A percentile compares a stretch with the other conserved stretches of the same genome.
Evolutionary conservation across 2,888 invertebrate genomes (phyloP).

Genomic region (Cerceris ruficornis): DNA sequence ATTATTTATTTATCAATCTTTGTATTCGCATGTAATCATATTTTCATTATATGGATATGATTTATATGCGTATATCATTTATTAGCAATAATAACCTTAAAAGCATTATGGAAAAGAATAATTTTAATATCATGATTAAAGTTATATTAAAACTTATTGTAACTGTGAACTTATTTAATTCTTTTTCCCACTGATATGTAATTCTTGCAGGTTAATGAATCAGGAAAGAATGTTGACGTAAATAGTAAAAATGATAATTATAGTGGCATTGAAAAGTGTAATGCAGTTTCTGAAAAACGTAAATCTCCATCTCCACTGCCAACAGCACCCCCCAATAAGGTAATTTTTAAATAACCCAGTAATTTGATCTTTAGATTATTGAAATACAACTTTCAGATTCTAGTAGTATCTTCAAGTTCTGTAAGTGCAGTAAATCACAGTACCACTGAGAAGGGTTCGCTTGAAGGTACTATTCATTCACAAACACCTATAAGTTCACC

Average conservation of each 20-base stretch:
- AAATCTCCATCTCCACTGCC: constrained; percentile 59
- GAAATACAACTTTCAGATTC: constrained; percentile 40
- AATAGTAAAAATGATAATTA: constrained; percentile 41
- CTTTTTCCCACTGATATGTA: background rate
- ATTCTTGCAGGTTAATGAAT: constrained; percentile 39
- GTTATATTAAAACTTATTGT: no score
- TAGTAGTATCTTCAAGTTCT: constrained; percentile 60
- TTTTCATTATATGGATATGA: background rate
- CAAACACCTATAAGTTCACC: constrained; percentile 34
- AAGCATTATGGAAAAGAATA: no score
- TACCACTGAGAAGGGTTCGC: constrained; percentile 27
- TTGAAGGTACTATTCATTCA: constrained; percentile 40
- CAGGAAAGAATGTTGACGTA: constrained; percentile 25
- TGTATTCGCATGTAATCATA: background rate
- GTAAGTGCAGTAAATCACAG: constrained; percentile 43
- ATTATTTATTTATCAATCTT: constrained; percentile 1
- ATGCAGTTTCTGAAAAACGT: constrained; percentile 37
- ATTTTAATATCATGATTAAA: no score
- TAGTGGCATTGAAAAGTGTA: constrained; percentile 34
- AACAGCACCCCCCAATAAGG: constrained; percentile 57
- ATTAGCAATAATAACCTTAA: background rate
- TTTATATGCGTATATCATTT: background rate
- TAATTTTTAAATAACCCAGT: constrained; percentile 13
- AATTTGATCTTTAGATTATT: background rate
- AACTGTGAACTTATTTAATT: no score